Percentiles rank a stretch among this genome's conserved stretches.
phyloP scores from a whole-genome alignment of 2,888 invertebrate genomes.

The Ophonus ardosiacus region DNA sequence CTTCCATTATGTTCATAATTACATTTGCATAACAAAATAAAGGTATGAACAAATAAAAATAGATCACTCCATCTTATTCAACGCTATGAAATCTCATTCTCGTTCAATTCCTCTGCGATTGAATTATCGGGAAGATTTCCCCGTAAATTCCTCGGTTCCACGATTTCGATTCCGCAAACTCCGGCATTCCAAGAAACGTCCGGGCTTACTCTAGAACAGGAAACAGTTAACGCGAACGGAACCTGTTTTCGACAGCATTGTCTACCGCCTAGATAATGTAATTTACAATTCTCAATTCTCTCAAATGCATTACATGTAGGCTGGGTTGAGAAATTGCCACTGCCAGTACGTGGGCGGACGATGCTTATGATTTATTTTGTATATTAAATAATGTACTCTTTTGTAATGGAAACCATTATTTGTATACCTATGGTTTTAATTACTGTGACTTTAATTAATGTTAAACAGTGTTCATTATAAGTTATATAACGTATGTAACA shows the following conservation, averaged over 20 bases:
- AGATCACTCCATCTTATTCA: background rate
- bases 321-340: background rate
- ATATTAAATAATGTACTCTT: background rate
- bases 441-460: background rate
- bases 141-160: constrained; percentile 1
- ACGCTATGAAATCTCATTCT: constrained; percentile 4
- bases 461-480: background rate
- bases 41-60: too few species aligned
- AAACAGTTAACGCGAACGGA: constrained; percentile 14
- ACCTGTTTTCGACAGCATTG: constrained; percentile 36
- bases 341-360: background rate
- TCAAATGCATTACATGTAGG: background rate
- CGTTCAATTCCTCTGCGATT: background rate
- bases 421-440: background rate
- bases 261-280: background rate
- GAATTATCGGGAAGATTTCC: constrained; percentile 25
- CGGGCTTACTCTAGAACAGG: constrained; percentile 14
- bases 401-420: background rate
- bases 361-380: background rate
- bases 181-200: constrained; percentile 31
- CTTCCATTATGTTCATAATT: too few species aligned
- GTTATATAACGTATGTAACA: too few species aligned
- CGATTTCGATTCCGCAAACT: constrained; percentile 43
- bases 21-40: too few species aligned
- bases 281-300: background rate